A percentile compares a stretch with the other conserved stretches of the same genome.
Evolutionary conservation across 2,888 invertebrate species (phyloP).

Genomic region (Coleophora deauratella): DNA sequence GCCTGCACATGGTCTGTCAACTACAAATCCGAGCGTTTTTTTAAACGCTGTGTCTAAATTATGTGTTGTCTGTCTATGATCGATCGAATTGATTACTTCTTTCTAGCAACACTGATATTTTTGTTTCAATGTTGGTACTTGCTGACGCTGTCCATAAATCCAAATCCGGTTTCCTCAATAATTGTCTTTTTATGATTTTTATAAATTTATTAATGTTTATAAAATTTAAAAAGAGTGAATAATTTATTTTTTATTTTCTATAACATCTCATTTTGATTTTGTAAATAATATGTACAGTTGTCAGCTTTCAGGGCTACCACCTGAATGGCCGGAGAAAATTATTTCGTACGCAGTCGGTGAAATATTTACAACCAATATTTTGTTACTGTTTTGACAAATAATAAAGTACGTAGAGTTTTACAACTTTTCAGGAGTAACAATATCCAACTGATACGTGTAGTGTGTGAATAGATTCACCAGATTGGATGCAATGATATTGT

Average conservation of each 20-base stretch:
- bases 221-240: conserved; percentile 2
- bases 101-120: conserved; percentile 26
- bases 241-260: too few species aligned
- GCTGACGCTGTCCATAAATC: conserved; percentile 58
- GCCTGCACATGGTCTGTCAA: too few species aligned
- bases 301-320: conserved; percentile 45
- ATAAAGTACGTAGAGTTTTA: conserved; percentile 27
- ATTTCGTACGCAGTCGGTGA: conserved; percentile 71
- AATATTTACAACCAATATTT: conserved; percentile 67
- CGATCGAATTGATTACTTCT: too few species aligned
- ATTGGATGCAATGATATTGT: conserved; percentile 41
- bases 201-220: background rate
- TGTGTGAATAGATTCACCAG: conserved; percentile 22
- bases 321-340: conserved; percentile 35
- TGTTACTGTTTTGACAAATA: conserved; percentile 65
- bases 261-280: too few species aligned
- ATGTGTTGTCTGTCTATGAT: too few species aligned
- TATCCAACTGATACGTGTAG: conserved; percentile 23
- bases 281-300: too few species aligned
- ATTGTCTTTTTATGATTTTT: conserved; percentile 14
- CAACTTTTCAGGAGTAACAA: conserved; percentile 20
- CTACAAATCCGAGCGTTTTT: too few species aligned
- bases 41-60: too few species aligned
- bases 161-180: conserved; percentile 35
- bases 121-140: conserved; percentile 43